phyloP scores from a whole-genome alignment of 2,113 vertebrate genomes.

The Gallinago undulata region DNA sequence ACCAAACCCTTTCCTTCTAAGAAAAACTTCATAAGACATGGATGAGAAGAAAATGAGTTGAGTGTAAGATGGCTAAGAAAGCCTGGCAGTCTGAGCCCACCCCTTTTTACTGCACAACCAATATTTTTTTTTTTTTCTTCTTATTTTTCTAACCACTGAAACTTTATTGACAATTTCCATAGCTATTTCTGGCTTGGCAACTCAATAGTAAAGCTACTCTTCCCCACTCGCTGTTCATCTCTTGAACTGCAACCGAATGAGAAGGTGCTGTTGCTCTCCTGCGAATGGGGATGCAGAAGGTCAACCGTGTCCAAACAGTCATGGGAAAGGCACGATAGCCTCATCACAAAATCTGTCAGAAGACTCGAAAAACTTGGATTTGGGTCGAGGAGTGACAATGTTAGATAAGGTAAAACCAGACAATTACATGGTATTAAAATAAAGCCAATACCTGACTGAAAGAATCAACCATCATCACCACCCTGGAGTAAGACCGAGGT shows the following conservation, averaged over 20 bases:
- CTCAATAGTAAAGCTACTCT: background rate
- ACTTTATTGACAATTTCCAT: background rate
- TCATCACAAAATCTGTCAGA: background rate
- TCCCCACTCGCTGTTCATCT: background rate
- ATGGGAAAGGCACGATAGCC: background rate
- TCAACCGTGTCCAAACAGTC: background rate
- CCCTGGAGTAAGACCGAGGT: background rate
- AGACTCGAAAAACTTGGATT: background rate
- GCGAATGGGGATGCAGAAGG: fast-evolving
- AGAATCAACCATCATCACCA: background rate
- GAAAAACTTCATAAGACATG: background rate
- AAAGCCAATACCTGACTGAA: background rate
- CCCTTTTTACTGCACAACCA: background rate
- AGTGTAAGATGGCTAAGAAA: background rate
- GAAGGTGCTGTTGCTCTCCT: background rate
- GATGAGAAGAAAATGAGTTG: background rate
- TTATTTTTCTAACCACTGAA: background rate
- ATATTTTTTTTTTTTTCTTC: background rate
- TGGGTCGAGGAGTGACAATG: background rate
- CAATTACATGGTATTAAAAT: background rate
- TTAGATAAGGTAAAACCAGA: background rate
- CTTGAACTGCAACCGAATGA: background rate
- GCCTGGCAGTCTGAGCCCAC: background rate
- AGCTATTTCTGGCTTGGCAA: background rate
- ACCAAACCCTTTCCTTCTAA: background rate